Conservation (phyloP, 2,113 vertebrate species). For the Corythoichthys haematopterus region DNA sequence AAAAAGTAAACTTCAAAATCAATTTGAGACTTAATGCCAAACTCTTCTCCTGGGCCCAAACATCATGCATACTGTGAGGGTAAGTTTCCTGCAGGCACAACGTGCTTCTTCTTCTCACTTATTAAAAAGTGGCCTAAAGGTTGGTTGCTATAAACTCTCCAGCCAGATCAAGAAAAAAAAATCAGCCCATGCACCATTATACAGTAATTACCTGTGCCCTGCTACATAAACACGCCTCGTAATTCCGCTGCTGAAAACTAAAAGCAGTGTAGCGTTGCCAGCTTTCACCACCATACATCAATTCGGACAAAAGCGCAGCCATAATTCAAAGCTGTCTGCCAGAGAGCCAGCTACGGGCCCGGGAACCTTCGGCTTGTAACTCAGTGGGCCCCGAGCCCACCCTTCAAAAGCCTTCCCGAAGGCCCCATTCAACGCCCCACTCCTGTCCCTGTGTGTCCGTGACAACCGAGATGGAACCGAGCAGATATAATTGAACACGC, state of each 20-base stretch:
- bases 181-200: conserved; percentile 46
- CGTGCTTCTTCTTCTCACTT: conserved; percentile 12
- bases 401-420: too few species aligned
- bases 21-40: not conserved
- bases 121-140: conserved; percentile 34
- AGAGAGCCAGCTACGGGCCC: conserved; percentile 27
- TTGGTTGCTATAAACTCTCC: conserved; percentile 39
- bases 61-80: not conserved
- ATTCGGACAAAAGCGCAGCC: conserved; percentile 52
- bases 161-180: conserved; percentile 14
- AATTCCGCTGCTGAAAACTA: conserved; percentile 55
- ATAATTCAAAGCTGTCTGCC: conserved; percentile 54
- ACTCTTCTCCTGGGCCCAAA: not conserved
- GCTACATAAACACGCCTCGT: conserved; percentile 56
- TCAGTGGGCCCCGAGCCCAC: conserved; percentile 44
- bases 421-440: conserved; percentile 8
- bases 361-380: conserved; percentile 46
- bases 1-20: not conserved
- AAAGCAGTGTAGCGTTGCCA: conserved; percentile 44
- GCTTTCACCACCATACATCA: conserved; percentile 51
- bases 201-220: conserved; percentile 53
- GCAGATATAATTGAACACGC: conserved; percentile 38
- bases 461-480: conserved; percentile 54
- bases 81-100: not conserved
- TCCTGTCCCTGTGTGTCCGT: conserved; percentile 31